A percentile compares a stretch with the other conserved stretches of the same genome.
Conservation (phyloP, 1,140 invertebrate genomes). For the Mercenaria mercenaria region DNA sequence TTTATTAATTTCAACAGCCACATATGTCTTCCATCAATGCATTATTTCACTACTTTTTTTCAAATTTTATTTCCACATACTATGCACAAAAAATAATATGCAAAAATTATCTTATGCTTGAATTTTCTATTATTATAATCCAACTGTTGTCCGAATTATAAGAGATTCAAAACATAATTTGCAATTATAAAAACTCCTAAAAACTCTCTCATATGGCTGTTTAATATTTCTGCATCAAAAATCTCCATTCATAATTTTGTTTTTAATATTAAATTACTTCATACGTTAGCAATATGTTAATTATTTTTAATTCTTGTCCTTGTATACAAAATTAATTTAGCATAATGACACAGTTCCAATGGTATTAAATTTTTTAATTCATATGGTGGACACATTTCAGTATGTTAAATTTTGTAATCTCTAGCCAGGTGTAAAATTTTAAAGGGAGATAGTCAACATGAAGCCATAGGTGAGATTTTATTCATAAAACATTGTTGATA, state of each 20-base stretch:
- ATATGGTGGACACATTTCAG: background rate
- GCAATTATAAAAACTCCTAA: too few relatives aligned
- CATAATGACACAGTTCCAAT: background rate
- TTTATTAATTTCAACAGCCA: background rate
- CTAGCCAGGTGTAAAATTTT: constrained; percentile 7
- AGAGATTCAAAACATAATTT: too few relatives aligned
- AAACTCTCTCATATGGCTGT: background rate
- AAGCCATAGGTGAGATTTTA: too few relatives aligned
- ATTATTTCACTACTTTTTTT: too few relatives aligned
- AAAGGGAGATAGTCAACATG: background rate
- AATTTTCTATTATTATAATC: background rate
- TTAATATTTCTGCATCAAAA: background rate
- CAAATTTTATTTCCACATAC: too few relatives aligned
- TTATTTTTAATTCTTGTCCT: background rate
- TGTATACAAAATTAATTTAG: constrained; percentile 16
- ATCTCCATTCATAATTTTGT: background rate
- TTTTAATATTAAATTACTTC: background rate
- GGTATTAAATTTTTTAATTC: constrained; percentile 20
- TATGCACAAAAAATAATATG: background rate
- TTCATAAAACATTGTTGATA: too few relatives aligned
- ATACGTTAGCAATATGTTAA: constrained; percentile 1
- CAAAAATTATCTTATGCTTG: background rate
- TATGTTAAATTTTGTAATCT: background rate
- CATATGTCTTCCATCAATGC: background rate
- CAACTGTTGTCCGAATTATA: background rate